Conservation (phyloP, 2,797 vertebrate species). For the Falco naumanni region DNA sequence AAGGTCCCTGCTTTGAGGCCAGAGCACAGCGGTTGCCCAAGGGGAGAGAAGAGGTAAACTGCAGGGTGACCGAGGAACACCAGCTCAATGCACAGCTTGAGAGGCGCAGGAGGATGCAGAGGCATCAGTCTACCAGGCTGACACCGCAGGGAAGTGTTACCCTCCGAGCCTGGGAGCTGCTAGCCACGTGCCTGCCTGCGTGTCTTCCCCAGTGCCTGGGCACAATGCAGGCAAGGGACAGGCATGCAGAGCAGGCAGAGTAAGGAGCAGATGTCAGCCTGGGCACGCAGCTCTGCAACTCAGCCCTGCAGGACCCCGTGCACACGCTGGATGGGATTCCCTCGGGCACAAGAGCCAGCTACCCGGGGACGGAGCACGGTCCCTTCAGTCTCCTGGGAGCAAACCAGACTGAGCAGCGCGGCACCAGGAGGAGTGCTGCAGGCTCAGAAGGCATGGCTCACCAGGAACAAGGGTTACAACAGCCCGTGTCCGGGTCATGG, state of each 20-base stretch:
- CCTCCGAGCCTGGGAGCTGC: not conserved
- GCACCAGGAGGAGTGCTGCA: not conserved
- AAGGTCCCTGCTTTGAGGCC: not conserved
- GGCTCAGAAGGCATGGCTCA: not conserved
- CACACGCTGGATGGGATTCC: not conserved
- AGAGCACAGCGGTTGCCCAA: not conserved
- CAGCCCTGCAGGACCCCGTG: not conserved
- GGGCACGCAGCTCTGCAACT: not conserved
- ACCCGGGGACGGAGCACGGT: not conserved
- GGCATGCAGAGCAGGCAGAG: not conserved
- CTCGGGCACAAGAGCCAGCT: not conserved
- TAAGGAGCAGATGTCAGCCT: not conserved
- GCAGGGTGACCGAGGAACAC: not conserved
- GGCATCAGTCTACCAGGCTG: not conserved
- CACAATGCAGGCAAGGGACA: not conserved
- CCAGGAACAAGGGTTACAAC: not conserved
- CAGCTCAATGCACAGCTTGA: not conserved
- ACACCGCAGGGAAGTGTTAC: rapidly evolving
- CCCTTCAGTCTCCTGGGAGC: not conserved
- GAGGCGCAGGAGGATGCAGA: not conserved
- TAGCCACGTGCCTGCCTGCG: not conserved
- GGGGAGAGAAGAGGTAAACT: not conserved
- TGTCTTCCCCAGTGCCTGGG: not conserved
- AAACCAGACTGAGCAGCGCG: not conserved
- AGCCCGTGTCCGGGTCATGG: not conserved